A percentile compares a stretch with the other conserved stretches of the same genome.
Evolutionary conservation across 1,140 invertebrate species (phyloP).

Genomic region (Bemisia tabaci): DNA sequence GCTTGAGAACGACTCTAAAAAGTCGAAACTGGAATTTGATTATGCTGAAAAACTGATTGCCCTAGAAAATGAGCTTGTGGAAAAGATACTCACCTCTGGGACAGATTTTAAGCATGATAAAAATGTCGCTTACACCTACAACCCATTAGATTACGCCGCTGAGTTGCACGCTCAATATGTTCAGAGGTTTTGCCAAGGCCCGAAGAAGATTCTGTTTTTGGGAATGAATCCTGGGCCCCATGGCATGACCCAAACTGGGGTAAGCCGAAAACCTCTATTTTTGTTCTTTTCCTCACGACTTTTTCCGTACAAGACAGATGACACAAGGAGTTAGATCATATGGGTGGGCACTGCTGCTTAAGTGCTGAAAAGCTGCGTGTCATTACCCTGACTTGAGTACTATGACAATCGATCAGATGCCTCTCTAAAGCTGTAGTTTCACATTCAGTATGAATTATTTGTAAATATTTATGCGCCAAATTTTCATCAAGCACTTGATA

Average conservation of each 20-base stretch:
- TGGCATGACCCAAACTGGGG: conserved; percentile 88
- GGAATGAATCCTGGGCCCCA: conserved; percentile 91
- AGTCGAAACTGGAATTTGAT: neutral
- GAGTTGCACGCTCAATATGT: conserved; percentile 56
- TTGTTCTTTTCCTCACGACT: conserved; percentile 8
- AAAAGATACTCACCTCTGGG: conserved; percentile 21
- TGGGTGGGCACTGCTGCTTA: neutral
- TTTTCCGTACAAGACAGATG: neutral
- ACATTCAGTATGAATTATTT: too few relatives aligned
- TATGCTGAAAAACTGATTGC: conserved; percentile 28
- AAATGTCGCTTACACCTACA: conserved; percentile 56
- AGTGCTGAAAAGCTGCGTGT: too few relatives aligned
- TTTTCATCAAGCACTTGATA: too few relatives aligned
- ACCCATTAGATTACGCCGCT: conserved; percentile 69
- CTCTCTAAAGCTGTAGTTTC: too few relatives aligned
- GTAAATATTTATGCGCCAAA: too few relatives aligned
- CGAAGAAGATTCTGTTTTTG: conserved; percentile 63
- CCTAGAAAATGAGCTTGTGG: conserved; percentile 28
- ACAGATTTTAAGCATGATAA: conserved; percentile 30
- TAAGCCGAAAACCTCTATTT: conserved; percentile 32
- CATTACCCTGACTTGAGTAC: too few relatives aligned
- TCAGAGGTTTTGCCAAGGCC: conserved; percentile 43
- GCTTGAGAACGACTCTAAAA: neutral
- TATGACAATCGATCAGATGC: too few relatives aligned
- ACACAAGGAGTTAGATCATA: neutral